These are phyloP conservation scores for Cynoglossus semilaevis DNA, from an alignment of 2,113 vertebrate genomes.

Conservation along the genomic window DNA sequence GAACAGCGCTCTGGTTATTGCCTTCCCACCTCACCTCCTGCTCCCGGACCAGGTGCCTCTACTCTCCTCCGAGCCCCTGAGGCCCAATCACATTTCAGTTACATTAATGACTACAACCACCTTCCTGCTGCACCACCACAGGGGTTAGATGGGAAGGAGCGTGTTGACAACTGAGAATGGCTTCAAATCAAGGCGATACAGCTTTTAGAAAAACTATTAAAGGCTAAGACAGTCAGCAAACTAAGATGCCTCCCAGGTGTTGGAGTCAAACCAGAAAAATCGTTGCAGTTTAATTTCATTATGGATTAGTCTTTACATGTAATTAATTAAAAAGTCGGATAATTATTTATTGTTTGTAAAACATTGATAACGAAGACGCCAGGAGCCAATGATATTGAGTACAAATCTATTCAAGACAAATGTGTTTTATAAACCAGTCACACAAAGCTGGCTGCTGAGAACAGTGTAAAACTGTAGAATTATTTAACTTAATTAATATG, in stretches of 20 bases:
- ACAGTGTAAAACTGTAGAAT: no score
- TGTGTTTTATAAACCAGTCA: no score
- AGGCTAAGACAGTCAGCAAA: neutral
- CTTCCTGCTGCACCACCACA: slow-evolving; percentile 28
- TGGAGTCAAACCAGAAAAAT: neutral
- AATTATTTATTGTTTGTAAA: no score
- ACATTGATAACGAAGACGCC: no score
- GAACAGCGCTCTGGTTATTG: slow-evolving; percentile 49
- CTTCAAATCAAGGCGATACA: slow-evolving; percentile 40
- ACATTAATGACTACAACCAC: slow-evolving; percentile 49
- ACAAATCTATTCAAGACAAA: no score
- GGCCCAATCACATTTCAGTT: slow-evolving; percentile 46
- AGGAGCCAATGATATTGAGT: no score
- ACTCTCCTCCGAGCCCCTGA: slow-evolving; percentile 4
- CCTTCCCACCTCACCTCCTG: slow-evolving; percentile 33
- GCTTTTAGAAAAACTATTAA: slow-evolving; percentile 29
- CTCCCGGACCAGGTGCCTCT: slow-evolving; percentile 4
- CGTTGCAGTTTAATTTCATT: neutral
- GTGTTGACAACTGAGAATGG: slow-evolving; percentile 38
- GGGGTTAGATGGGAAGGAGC: slow-evolving; percentile 36
- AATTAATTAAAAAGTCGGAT: no score
- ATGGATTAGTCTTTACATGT: no score
- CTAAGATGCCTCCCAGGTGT: slow-evolving; percentile 12
- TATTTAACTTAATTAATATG: no score
- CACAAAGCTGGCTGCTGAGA: no score